These are phyloP conservation scores for Chrosomus eos DNA, from an alignment of 2,797 vertebrate species.

Conservation along the genomic window DNA sequence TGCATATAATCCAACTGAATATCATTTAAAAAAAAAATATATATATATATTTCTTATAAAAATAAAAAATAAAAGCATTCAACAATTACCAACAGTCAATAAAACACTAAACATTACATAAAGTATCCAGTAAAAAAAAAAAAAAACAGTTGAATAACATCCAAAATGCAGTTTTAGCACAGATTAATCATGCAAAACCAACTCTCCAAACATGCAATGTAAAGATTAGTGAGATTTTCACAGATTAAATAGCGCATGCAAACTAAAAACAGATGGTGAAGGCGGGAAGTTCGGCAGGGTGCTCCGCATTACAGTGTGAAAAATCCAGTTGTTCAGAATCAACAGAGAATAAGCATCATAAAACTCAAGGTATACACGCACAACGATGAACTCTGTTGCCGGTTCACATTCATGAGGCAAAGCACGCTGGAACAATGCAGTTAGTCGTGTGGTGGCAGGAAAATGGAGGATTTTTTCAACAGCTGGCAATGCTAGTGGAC, in stretches of 20 bases:
- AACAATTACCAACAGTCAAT: not conserved
- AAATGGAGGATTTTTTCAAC: conserved; percentile 37
- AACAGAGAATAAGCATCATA: conserved; percentile 5
- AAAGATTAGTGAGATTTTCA: conserved; percentile 53
- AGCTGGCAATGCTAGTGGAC: conserved; percentile 49
- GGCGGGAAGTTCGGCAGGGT: conserved; percentile 35
- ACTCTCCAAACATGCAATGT: conserved; percentile 16
- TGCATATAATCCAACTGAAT: not conserved
- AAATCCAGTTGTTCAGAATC: conserved; percentile 54
- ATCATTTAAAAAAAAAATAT: too few species aligned
- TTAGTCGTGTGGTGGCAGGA: conserved; percentile 39
- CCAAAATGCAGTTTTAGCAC: conserved; percentile 10
- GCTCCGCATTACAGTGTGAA: conserved; percentile 34
- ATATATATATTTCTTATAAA: too few species aligned
- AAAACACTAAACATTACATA: conserved; percentile 4
- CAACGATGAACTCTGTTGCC: not conserved
- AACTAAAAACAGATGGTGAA: conserved; percentile 63
- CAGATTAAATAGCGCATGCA: conserved; percentile 49
- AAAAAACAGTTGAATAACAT: not conserved
- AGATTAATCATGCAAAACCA: conserved; percentile 35
- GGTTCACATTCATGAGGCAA: conserved; percentile 21
- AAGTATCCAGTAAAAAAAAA: not conserved
- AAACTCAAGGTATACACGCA: conserved; percentile 16
- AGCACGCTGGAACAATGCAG: conserved; percentile 11
- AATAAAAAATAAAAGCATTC: not conserved